Base-by-base conservation (phyloP, 2,113 vertebrate genomes). In the Sarotherodon lohbergeri region DNA sequence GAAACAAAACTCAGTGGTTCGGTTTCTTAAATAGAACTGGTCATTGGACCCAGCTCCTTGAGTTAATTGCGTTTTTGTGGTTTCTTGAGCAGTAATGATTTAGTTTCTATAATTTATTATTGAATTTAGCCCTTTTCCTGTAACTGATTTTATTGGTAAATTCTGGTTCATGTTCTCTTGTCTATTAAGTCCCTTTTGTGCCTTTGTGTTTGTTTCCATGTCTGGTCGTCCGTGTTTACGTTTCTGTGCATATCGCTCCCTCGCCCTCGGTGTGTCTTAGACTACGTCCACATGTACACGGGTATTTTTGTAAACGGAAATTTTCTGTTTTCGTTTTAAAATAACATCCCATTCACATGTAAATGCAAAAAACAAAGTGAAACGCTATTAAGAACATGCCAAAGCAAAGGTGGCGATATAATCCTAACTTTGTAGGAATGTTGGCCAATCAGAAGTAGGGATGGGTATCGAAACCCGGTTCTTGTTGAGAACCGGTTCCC, bases 241-340 rank as follows among this genome's bases (percentile, higher is more conserved):
- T 59, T 59, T 59, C 57, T 59, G 57, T 59, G 27, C 14, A 17
- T 0, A 32, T 59, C 27, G 9, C 14, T 32, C 27, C 5, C 29
- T 61, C 57, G 0, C 57, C 14, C 0, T 34, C 8, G 8, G 29
- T 34, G 57, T 34, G 57, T 61, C 57, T 61, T 59, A 17, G 14
- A 17, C 27, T 59, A 59, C 1, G 14, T 59, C 14, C 57, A 59
- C 57, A 0, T 5, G 1, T 59, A 17, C 27, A 16, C 7, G 2
- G 56, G 0, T 32, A 2, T 59, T 59, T 59, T 59, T 59, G 1
- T 59, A 32, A 29, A 59, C 27, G 16, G 0, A 0, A 9, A 59
- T 0, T 0, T 59, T 32, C 56, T 1, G 2, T 9, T 59, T 59
- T 59, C 0, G 13, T 59, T 59, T 57, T 1, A 2, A 11, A 7